Evolutionary conservation across 30 jellyfish, hydroid and myxozoan species (phyloP), one percentile per base, ranked within the genome.

Genomic region (Hydractinia symbiolongicarpus): DNA sequence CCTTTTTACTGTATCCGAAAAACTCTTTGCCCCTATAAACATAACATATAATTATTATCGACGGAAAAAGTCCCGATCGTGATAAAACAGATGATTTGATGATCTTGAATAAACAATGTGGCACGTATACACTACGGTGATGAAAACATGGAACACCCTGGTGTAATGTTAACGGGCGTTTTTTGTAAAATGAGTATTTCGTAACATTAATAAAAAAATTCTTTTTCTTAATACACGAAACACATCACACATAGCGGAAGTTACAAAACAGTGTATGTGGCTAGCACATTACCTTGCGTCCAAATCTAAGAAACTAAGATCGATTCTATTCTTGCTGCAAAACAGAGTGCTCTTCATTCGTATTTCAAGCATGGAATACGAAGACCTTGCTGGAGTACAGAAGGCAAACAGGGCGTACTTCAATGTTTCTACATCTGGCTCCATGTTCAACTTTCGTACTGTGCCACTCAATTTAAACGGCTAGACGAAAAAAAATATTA

Each of bases 1-100:
- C 98, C 73, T 91, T 91, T 85, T 91, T 86, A 8, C 96, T 87
- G 54, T 91, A 91, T 7, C 98, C 98, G 75, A 91, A 86, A 75
- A 86, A 67, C 50, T 91, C 98, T 69, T 86, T 91, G 14, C 98
- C 98, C 53, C 98, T 91, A 77, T 14, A n/a, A 54, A 30, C 40
- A 58, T 58, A 13, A 58, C 15, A 58, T 16, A 58, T 16, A 58
- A 58, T 13, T 30, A 30, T 30, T 30, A 30, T 30, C 2, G 44
- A 30, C 44, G 44, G 44, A 30, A 30, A 2, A 30, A 30, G 1
- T 30, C 2, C 44, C 44, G 44, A 30, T 30, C 44, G 44, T 30
- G 44, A 30, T 30, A 30, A 1, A 30, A 30, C 44, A 30, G 44
- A 30, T 30, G 44, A 30, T 30, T 30, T 30, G 44, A 2, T 0